These are phyloP conservation scores for Micoletzkya japonica DNA, from an alignment of 2,888 invertebrate species.

Conservation along the genomic window DNA sequence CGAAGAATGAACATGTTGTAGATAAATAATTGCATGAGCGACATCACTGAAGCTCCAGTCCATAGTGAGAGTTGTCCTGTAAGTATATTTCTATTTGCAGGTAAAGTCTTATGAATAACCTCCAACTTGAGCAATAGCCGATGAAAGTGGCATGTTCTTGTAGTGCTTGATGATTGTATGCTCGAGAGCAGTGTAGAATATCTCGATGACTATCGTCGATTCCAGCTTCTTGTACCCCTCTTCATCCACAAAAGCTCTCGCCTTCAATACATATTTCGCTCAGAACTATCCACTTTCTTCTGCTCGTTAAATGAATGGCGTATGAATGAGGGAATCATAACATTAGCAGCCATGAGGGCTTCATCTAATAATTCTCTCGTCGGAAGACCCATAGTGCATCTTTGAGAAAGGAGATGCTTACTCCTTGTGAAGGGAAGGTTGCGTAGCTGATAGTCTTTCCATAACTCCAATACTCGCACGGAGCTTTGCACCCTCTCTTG, in stretches of 20 bases:
- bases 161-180: slow-evolving; percentile 57
- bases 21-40: slow-evolving; percentile 52
- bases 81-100: slow-evolving; percentile 1
- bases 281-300: too few species aligned
- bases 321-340: too few species aligned
- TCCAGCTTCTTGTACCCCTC: slow-evolving; percentile 40
- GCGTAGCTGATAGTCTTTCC: slow-evolving; percentile 53
- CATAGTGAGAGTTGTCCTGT: slow-evolving; percentile 59
- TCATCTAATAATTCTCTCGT: too few species aligned
- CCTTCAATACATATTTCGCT: too few species aligned
- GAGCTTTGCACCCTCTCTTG: slow-evolving; percentile 49
- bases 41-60: slow-evolving; percentile 57
- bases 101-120: slow-evolving; percentile 34
- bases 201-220: slow-evolving; percentile 47
- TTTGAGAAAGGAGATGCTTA: slow-evolving; percentile 19
- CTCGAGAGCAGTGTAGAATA: slow-evolving; percentile 51
- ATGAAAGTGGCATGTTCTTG: slow-evolving; percentile 51
- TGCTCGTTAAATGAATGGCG: too few species aligned
- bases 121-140: slow-evolving; percentile 58
- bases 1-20: slow-evolving; percentile 34
- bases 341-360: too few species aligned
- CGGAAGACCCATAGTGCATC: too few species aligned
- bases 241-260: too few species aligned
- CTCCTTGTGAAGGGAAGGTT: slow-evolving; percentile 50
- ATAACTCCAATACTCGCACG: slow-evolving; percentile 57